Conservation (phyloP, 2,888 invertebrate genomes). For the Opisthograptis luteolata region DNA sequence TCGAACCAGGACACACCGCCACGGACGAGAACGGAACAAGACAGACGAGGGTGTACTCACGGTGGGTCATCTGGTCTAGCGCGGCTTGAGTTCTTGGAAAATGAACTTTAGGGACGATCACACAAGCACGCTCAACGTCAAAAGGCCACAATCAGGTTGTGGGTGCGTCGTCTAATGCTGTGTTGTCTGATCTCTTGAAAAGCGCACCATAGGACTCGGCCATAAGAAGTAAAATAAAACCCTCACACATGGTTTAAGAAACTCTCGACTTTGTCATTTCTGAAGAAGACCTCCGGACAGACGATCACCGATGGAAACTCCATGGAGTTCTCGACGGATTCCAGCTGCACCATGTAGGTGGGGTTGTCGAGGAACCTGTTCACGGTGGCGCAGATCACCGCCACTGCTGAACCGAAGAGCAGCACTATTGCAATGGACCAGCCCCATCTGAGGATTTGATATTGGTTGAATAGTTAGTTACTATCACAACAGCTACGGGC, state of each 20-base stretch:
- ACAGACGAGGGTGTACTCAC: no score
- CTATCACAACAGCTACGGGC: no score
- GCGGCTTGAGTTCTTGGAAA: no score
- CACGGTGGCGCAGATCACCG: conserved; percentile 44
- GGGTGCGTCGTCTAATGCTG: no score
- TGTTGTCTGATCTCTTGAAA: no score
- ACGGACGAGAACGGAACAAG: no score
- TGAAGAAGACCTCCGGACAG: conserved; percentile 59
- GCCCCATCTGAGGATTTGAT: conserved; percentile 44
- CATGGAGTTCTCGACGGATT: conserved; percentile 21
- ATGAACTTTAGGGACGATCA: no score
- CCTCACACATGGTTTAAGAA: conserved; percentile 57
- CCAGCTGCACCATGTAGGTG: conserved; percentile 49
- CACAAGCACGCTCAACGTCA: no score
- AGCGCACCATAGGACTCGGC: not conserved
- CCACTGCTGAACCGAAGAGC: conserved; percentile 45
- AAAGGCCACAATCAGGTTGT: no score
- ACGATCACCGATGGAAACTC: conserved; percentile 59
- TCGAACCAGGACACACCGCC: no score
- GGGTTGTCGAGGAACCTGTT: conserved; percentile 53
- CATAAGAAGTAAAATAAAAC: not conserved
- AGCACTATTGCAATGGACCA: conserved; percentile 51
- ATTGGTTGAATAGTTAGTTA: no score
- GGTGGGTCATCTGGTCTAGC: no score
- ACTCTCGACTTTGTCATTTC: conserved; percentile 46